Conservation (phyloP, 2,888 invertebrate genomes). For the Xanthia togata region DNA sequence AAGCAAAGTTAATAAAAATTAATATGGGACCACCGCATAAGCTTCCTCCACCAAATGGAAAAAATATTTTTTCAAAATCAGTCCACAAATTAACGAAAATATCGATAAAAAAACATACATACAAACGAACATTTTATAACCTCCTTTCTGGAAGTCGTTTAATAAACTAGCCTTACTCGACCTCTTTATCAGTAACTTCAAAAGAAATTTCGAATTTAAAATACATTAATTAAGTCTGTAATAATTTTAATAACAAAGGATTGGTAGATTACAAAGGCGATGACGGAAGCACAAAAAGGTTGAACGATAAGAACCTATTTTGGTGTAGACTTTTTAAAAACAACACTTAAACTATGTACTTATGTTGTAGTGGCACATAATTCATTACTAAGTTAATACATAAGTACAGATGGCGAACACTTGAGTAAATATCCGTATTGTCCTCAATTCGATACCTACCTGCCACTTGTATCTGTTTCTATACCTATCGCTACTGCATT, state of each 20-base stretch:
- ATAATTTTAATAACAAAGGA: slow-evolving; percentile 42
- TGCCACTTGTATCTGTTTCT: slow-evolving; percentile 18
- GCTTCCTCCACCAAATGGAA: too few relatives aligned
- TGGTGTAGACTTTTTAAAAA: slow-evolving; percentile 12
- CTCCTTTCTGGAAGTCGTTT: too few relatives aligned
- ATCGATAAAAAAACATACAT: too few relatives aligned
- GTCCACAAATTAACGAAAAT: too few relatives aligned
- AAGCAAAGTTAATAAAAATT: too few relatives aligned
- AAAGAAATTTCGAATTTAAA: slow-evolving; percentile 28
- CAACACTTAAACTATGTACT: slow-evolving; percentile 46
- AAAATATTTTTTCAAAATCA: too few relatives aligned
- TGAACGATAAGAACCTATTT: slow-evolving; percentile 45
- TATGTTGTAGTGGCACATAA: slow-evolving; percentile 66
- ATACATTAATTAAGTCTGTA: slow-evolving; percentile 9
- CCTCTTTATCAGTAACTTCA: slow-evolving; percentile 16
- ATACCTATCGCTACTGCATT: slow-evolving; percentile 51
- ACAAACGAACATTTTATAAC: too few relatives aligned
- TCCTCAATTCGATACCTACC: slow-evolving; percentile 72
- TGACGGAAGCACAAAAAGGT: slow-evolving; percentile 40
- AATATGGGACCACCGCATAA: too few relatives aligned
- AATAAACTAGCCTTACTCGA: slow-evolving; percentile 17
- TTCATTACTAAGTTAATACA: slow-evolving; percentile 75
- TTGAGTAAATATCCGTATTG: slow-evolving; percentile 83
- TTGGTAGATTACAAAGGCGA: slow-evolving; percentile 31
- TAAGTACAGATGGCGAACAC: slow-evolving; percentile 74